A percentile compares a stretch with the other conserved stretches of the same genome.
Evolutionary conservation across 2,113 vertebrate species (phyloP).

Genomic region (Gasterosteus aculeatus): DNA sequence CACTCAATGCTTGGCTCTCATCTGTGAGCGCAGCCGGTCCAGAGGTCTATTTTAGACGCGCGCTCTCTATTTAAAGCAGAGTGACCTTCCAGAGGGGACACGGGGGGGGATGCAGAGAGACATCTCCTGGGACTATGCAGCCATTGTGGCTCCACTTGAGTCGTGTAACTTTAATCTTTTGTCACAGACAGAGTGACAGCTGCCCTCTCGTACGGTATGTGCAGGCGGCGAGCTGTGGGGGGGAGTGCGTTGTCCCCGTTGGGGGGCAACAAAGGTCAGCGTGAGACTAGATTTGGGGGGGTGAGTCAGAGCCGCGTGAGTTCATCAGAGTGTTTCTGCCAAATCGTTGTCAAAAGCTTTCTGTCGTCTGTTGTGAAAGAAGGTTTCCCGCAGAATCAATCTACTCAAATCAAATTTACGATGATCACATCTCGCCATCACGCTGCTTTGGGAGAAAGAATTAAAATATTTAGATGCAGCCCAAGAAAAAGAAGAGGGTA

Average conservation of each 20-base stretch:
- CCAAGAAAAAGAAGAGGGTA: not conserved
- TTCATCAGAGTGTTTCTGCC: conserved; percentile 27
- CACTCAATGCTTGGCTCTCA: not conserved
- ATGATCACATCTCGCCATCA: not conserved
- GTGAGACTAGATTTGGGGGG: conserved; percentile 30
- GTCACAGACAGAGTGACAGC: conserved; percentile 60
- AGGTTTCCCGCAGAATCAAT: not conserved
- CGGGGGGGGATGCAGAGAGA: conserved; percentile 34
- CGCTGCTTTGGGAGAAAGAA: not conserved
- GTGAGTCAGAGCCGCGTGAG: conserved; percentile 52
- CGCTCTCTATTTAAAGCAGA: conserved; percentile 47
- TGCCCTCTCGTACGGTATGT: conserved; percentile 56
- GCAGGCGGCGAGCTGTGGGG: conserved; percentile 20
- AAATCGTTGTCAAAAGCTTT: not conserved
- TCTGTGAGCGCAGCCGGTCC: not conserved
- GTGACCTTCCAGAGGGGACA: conserved; percentile 43
- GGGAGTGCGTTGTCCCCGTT: conserved; percentile 37
- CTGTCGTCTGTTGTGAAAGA: not conserved
- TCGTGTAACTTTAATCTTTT: conserved; percentile 58
- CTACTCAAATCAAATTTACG: not conserved
- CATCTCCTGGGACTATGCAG: conserved; percentile 28
- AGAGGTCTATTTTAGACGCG: conserved; percentile 40
- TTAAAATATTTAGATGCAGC: not conserved
- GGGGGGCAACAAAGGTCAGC: conserved; percentile 69
- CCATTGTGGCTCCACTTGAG: conserved; percentile 60